Evolutionary conservation across 1,140 invertebrate genomes (phyloP), one percentile per base, ranked within the genome.

Genomic region (Polyergus mexicanus): DNA sequence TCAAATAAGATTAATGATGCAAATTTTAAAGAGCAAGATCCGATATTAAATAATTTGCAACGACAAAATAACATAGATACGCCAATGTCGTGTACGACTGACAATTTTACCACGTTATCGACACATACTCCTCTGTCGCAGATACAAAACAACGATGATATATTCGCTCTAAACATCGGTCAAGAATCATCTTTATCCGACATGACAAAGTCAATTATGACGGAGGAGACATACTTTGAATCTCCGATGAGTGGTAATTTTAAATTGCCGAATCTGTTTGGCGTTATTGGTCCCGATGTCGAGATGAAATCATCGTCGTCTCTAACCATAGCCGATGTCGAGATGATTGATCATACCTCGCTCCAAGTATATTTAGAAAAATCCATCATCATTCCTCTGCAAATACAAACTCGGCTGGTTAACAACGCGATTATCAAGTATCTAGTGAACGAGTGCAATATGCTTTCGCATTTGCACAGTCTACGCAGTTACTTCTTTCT

Each of bases 401-500:
- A 95, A n/a, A 96, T 96, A 38, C 97, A 97, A 90, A 95, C 96
- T 68, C 96, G 96, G 68, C 94, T 98, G 7, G 95, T 97, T 0
- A 97, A 97, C 78, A 96, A 96, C 74, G 97, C 97, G 13, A 96
- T 97, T 22, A 94, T 98, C 54, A 97, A 97, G 68, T 96, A 97
- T 90, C 96, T 97, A 80, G 93, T 98, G 0, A 94, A 96, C 0
- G 96, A 97, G 76, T 94, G 96, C 11, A 95, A 96, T 60, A 95
- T 97, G 87, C 95, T 97, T 16, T 95, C 96, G 13, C 97, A 98
- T 93, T 94, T 98, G 25, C 96, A 96, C 22, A 97, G 96, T 91
- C 91, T 98, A 0, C 95, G 97, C 11, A 96, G 97, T 89, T 97
- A 97, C 75, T 98, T 97, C 92, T 97, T 98, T 86, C 89, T 98